Base-by-base conservation (phyloP, 64 coral and sea anemone genomes). In the Montipora sp. region DNA sequence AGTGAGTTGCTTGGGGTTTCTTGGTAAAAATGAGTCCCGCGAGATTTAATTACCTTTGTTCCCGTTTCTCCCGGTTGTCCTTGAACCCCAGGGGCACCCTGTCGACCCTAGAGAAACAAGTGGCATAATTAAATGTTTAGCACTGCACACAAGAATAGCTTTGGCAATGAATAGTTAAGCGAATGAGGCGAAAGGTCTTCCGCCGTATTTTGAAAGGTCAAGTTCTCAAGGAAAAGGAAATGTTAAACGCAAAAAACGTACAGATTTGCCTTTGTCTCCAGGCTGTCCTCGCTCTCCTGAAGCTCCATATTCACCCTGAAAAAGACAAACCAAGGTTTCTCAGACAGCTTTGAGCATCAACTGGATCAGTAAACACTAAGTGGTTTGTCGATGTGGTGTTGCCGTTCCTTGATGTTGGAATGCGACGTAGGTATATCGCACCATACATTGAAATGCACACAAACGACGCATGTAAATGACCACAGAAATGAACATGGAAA, bases 291-390 rank as follows among this genome's bases (percentile, higher is more conserved):
- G 63, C 5, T 1, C 43, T 71, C 82, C 82, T 22, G 82, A 46
- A 70, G 61, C 82, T 85, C 61, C 82, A 27, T 72, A 85, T 20
- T 69, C 8, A 69, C 82, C 82, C 82, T 85, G 43, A 8, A 71
- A 85, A 85, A 12, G 2, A 45, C 2, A 71, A 19, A 50, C 16
- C 4, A 50, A n/a, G 18, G 16, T 47, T 19, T 4, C 12, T 48
- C 14, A 48, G 46, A 14, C 11, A 11, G 53, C 11, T 57, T 8
- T 57, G 53, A 11, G 11, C 53, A 8, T 57, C 53, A 57, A 57
- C 6, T 6, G 53, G 53, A 57, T 57, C 27, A 36, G 36, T 36
- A 36, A 36, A 36, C 36, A 36, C 36, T 36, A 36, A 36, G 36
- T 36, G 36, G 36, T 36, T 36, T 36, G 36, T 36, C 36, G 36